These are phyloP conservation scores for Mechanitis mazaeus DNA, from an alignment of 2,888 invertebrate species.

Conservation along the genomic window DNA sequence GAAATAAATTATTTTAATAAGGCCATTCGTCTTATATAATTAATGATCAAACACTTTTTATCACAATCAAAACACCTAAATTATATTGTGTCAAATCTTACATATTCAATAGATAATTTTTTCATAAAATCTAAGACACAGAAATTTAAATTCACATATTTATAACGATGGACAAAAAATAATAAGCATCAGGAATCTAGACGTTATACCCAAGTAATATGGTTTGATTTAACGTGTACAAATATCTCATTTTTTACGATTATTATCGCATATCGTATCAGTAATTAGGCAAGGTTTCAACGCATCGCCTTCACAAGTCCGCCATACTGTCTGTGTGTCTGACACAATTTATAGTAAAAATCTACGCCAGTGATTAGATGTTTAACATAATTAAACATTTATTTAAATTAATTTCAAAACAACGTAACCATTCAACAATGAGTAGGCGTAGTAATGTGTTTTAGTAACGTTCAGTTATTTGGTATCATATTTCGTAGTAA, in stretches of 20 bases:
- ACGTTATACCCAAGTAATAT: background rate
- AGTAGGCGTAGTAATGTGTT: constrained; percentile 21
- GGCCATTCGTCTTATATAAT: background rate
- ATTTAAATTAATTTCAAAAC: constrained; percentile 46
- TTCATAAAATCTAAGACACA: background rate
- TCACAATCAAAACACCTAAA: background rate
- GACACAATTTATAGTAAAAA: constrained; percentile 11
- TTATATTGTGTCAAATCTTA: constrained; percentile 1
- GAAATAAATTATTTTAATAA: no score
- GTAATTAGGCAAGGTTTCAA: constrained; percentile 26
- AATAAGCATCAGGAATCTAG: background rate
- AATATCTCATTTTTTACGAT: background rate
- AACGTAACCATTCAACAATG: constrained; percentile 23
- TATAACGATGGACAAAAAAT: background rate
- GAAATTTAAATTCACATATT: background rate
- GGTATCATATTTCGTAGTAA: constrained; percentile 40
- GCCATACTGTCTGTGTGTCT: constrained; percentile 23
- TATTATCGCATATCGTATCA: constrained; percentile 13
- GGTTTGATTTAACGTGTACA: background rate
- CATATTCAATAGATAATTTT: background rate
- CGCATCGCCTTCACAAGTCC: constrained; percentile 14
- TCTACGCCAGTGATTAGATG: constrained; percentile 38
- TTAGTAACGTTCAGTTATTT: constrained; percentile 25
- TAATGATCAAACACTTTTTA: background rate
- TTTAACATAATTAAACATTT: constrained; percentile 65